A percentile compares a stretch with the other conserved stretches of the same genome.
phyloP scores from a whole-genome alignment of 2,888 invertebrate genomes.

The Cerceris rybyensis region DNA sequence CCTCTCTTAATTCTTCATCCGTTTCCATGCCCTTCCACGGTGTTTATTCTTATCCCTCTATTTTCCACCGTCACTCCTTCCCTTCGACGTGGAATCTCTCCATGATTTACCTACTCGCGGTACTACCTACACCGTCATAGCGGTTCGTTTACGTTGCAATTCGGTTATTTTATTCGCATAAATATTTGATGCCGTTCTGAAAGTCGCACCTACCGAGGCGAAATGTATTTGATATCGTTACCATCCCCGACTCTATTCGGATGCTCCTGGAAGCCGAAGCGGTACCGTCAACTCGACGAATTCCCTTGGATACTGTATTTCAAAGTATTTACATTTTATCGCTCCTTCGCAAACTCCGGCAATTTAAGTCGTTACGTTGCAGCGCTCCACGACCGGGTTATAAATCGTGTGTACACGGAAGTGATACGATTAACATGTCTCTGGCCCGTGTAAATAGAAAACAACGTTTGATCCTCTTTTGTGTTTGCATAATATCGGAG shows the following conservation, averaged over 20 bases:
- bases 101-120: conserved; percentile 64
- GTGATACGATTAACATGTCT: conserved; percentile 48
- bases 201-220: conserved; percentile 62
- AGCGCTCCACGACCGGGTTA: conserved; percentile 30
- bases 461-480: neutral
- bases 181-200: conserved; percentile 72
- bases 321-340: conserved; percentile 74
- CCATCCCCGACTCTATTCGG: conserved; percentile 43
- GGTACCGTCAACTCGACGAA: conserved; percentile 57
- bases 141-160: conserved; percentile 73
- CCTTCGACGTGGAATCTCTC: conserved; percentile 45
- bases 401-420: conserved; percentile 41
- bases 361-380: conserved; percentile 51
- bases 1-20: conserved; percentile 43
- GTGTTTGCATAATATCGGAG: neutral
- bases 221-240: conserved; percentile 67
- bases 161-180: conserved; percentile 73
- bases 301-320: conserved; percentile 68
- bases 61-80: conserved; percentile 42
- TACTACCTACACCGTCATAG: conserved; percentile 26
- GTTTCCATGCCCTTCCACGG: conserved; percentile 20
- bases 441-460: conserved; percentile 8
- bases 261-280: conserved; percentile 23
- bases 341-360: conserved; percentile 63
- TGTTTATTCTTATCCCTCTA: conserved; percentile 52